Conservation (phyloP, 1,140 invertebrate genomes). For the Helicoverpa zea region DNA sequence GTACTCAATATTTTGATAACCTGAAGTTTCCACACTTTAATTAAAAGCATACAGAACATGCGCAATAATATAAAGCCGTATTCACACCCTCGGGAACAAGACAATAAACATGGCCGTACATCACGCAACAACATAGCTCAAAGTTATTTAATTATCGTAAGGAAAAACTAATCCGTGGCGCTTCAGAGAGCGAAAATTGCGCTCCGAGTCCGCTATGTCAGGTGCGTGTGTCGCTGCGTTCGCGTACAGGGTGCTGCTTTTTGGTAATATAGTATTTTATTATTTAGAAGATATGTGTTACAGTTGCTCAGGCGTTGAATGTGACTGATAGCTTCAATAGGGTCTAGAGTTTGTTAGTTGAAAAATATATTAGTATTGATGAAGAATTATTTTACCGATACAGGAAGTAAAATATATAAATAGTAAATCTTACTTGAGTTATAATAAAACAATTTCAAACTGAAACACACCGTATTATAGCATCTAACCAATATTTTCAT, state of each 20-base stretch:
- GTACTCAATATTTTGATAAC: constrained; percentile 49
- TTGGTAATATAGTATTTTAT: not conserved
- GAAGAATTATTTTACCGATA: too few species aligned
- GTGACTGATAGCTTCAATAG: too few species aligned
- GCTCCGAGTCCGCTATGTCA: constrained; percentile 66
- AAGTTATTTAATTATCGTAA: constrained; percentile 86
- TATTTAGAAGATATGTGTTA: too few species aligned
- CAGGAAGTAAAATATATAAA: too few species aligned
- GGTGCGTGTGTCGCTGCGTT: constrained; percentile 75
- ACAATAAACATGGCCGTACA: constrained; percentile 84
- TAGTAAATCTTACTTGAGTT: too few species aligned
- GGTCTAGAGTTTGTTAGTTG: too few species aligned
- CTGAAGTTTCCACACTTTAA: constrained; percentile 51
- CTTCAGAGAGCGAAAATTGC: constrained; percentile 81
- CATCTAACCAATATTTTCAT: too few species aligned
- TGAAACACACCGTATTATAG: too few species aligned
- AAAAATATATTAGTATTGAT: too few species aligned
- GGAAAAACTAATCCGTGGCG: constrained; percentile 84
- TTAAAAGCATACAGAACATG: constrained; percentile 53
- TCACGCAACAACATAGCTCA: constrained; percentile 82
- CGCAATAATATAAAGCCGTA: constrained; percentile 59
- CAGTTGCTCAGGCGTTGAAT: too few species aligned
- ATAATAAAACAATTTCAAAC: not conserved
- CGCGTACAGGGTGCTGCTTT: constrained; percentile 62
- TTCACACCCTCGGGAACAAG: constrained; percentile 55